A percentile compares a stretch with the other conserved stretches of the same genome.
Evolutionary conservation across 2,797 vertebrate genomes (phyloP).

Genomic region (Falco concolor): DNA sequence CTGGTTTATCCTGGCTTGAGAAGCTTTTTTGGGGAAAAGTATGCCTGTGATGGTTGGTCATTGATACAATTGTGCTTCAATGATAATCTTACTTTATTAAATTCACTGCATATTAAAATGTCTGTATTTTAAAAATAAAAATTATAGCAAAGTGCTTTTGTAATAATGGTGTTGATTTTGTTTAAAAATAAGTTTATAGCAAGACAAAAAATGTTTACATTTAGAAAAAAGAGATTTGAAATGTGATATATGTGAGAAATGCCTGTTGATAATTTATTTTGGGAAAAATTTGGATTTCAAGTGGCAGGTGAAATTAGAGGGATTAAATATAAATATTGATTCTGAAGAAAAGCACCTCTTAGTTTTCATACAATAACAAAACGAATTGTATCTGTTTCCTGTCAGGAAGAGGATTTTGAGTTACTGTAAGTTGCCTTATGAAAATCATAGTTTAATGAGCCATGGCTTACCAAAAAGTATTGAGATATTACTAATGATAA

Average conservation of each 20-base stretch:
- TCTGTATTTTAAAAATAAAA: slow-evolving; percentile 24
- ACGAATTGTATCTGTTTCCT: not conserved
- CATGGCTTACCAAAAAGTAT: not conserved
- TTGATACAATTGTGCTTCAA: not conserved
- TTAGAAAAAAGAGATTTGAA: not conserved
- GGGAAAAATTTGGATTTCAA: not conserved
- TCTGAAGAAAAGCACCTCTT: not conserved
- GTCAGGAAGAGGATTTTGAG: not conserved
- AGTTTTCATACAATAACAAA: not conserved
- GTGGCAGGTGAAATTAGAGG: not conserved
- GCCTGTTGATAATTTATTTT: not conserved
- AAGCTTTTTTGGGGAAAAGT: not conserved
- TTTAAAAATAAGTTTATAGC: not conserved
- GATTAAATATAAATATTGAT: not conserved
- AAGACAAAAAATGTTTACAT: not conserved
- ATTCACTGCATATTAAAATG: not conserved
- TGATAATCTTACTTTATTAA: not conserved
- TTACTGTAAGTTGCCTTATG: not conserved
- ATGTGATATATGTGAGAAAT: not conserved
- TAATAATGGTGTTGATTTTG: not conserved
- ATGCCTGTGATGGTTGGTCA: not conserved
- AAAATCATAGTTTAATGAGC: not conserved
- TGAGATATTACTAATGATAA: not conserved
- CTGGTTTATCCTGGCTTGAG: not conserved
- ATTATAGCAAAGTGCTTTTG: not conserved